phyloP scores from a whole-genome alignment of 2,113 vertebrate genomes.

The Hydrochoerus hydrochaeris region DNA sequence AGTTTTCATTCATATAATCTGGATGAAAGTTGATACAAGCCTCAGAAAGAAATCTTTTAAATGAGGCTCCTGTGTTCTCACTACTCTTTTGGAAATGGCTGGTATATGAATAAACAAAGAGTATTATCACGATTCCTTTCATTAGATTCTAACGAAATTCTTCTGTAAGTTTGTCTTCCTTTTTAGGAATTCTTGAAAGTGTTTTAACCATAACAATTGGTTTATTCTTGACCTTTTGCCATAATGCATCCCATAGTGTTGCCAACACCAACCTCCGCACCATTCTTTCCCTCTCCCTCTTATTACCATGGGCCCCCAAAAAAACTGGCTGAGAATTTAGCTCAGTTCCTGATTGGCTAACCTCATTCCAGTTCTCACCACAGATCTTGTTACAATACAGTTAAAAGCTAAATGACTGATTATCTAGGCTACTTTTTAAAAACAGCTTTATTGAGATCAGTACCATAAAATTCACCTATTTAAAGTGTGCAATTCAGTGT shows the following conservation, averaged over 20 bases:
- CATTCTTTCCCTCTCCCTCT: not conserved
- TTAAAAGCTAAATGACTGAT: slow-evolving; percentile 26
- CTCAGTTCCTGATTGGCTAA: not conserved
- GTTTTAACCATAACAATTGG: not conserved
- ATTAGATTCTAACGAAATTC: slow-evolving; percentile 15
- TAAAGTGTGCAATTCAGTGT: not conserved
- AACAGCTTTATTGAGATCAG: slow-evolving; percentile 50
- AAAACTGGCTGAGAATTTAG: slow-evolving; percentile 37
- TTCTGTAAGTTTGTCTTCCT: slow-evolving; percentile 3
- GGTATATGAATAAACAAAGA: slow-evolving; percentile 51
- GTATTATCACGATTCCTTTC: not conserved
- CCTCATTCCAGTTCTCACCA: not conserved
- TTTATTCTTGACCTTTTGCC: slow-evolving; percentile 40
- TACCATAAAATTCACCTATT: slow-evolving; percentile 16
- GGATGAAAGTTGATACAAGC: not conserved
- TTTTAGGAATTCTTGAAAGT: slow-evolving; percentile 53
- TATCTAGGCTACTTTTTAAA: slow-evolving; percentile 24
- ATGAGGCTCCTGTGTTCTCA: not conserved
- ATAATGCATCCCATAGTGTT: slow-evolving; percentile 6
- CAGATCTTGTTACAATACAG: not conserved
- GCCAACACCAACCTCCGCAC: not conserved
- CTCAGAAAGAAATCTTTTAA: not conserved
- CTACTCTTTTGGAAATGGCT: slow-evolving; percentile 35
- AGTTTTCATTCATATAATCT: slow-evolving; percentile 40
- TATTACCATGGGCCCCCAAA: not conserved